Evolutionary conservation across 2,797 vertebrate species (phyloP).

Genomic region (Cheracebus regulus): DNA sequence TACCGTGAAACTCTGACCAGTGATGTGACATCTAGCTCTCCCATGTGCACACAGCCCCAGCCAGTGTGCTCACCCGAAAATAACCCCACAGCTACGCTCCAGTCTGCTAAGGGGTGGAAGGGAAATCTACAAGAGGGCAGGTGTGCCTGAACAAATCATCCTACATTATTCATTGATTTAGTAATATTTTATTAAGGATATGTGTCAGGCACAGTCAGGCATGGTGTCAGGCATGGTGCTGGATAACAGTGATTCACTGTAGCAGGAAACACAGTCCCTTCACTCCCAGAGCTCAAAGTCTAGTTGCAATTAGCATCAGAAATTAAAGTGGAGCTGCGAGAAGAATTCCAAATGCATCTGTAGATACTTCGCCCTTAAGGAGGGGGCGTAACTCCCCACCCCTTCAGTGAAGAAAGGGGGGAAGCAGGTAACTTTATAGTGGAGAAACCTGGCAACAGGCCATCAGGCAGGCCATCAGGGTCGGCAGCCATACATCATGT

Average conservation of each 20-base stretch:
- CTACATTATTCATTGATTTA: too few species aligned
- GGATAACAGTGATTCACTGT: neutral
- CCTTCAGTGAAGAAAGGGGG: neutral
- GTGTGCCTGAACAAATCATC: neutral
- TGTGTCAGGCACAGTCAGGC: neutral
- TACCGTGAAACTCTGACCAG: neutral
- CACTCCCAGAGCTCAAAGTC: neutral
- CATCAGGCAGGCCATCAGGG: neutral
- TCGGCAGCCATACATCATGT: too few species aligned
- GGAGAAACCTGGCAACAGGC: neutral
- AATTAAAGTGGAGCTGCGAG: neutral
- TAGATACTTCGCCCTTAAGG: neutral
- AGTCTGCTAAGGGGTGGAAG: neutral
- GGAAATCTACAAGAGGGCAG: neutral
- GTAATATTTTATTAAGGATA: too few species aligned
- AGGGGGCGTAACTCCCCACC: neutral
- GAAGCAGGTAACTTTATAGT: neutral
- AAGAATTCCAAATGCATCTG: neutral
- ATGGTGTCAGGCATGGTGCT: too few species aligned
- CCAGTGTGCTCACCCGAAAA: neutral
- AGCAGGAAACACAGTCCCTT: neutral
- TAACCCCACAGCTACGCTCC: too few species aligned
- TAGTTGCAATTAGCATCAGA: neutral
- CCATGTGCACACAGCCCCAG: too few species aligned
- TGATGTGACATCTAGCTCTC: neutral